These are phyloP conservation scores for Tribolium freemani DNA, from an alignment of 2,888 invertebrate species.

Conservation along the genomic window DNA sequence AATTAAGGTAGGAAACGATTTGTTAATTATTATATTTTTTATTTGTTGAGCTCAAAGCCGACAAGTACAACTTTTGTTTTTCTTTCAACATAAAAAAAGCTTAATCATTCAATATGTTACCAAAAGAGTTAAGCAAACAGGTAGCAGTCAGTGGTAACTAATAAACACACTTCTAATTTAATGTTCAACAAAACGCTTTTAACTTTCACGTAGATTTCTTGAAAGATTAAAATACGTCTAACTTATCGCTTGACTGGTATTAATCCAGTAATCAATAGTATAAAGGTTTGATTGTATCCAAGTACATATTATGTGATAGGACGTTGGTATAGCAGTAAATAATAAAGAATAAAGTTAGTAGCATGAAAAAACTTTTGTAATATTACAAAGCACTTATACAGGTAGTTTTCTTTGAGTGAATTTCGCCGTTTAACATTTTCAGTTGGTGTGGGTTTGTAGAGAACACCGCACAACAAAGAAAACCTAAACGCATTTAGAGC, in stretches of 20 bases:
- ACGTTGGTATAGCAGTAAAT: background rate
- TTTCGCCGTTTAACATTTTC: constrained; percentile 2
- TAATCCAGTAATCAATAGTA: background rate
- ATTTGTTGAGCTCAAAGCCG: too few species aligned
- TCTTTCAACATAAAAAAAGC: too few species aligned
- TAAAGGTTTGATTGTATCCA: background rate
- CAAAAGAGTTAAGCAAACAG: too few species aligned
- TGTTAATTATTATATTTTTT: too few species aligned
- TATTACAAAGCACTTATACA: background rate
- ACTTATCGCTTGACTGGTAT: background rate
- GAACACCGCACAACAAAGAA: constrained; percentile 28
- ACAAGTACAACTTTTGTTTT: too few species aligned
- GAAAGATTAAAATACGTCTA: too few species aligned
- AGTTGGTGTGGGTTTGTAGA: background rate
- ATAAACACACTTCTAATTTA: too few species aligned
- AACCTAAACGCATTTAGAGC: constrained; percentile 33
- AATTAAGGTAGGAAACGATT: too few species aligned
- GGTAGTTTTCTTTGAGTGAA: background rate
- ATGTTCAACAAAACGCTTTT: too few species aligned
- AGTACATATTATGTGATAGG: background rate
- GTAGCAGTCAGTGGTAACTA: too few species aligned
- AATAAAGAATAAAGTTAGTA: background rate
- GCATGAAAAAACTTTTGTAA: background rate
- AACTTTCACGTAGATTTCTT: too few species aligned
- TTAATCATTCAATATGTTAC: too few species aligned